Evolutionary conservation across 2,888 invertebrate species (phyloP), one percentile per base, ranked within the genome.

Genomic region (Philhelius pedissequus): DNA sequence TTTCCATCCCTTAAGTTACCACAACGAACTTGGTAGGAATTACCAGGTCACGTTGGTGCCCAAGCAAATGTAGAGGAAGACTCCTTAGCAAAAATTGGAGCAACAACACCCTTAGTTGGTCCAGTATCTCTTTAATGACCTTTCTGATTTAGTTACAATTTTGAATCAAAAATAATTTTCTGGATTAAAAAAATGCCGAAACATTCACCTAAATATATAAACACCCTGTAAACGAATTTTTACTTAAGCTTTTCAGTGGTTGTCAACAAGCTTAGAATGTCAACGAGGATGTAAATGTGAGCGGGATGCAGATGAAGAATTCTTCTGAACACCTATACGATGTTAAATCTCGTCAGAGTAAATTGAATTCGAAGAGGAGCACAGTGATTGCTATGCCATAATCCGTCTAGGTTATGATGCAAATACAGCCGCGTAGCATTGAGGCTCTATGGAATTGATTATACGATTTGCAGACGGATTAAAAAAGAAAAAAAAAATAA

Each of bases 221-320:
- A 32, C 64, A 64, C 64, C 48, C 62, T 75, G 18, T 62, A 45
- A 30, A 35, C 4, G 4, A 20, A n/a, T 48, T 43, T 52, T 69
- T 56, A 18, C 56, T 5, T 8, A 11, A 45, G 43, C 64, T 38
- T 66, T 82, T 77, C 64, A 60, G 66, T 60, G 32, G 45, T 48
- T 69, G 77, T 71, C 82, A 82, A 77, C 73, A 78, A 77, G 73
- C 71, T 77, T 73, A 68, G 73, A n/a, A 82, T 82, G 81, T 77
- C 81, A 82, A 71, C 81, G 43, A 66, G 22, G 30, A 70, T 73
- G 68, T 78, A 73, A 73, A 73, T 62, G 38, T 40, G 30, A 35
- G 38, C 15, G 50, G 13, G 62, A 20, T 52, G 30, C 22, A 22
- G 20, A 32, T 13, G 38, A 4, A 30, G 45, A 3, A 38, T 56